Evolutionary conservation across 2,888 invertebrate species (phyloP), one percentile per base, ranked within the genome.

Genomic region (Pyrrhosoma nymphula): DNA sequence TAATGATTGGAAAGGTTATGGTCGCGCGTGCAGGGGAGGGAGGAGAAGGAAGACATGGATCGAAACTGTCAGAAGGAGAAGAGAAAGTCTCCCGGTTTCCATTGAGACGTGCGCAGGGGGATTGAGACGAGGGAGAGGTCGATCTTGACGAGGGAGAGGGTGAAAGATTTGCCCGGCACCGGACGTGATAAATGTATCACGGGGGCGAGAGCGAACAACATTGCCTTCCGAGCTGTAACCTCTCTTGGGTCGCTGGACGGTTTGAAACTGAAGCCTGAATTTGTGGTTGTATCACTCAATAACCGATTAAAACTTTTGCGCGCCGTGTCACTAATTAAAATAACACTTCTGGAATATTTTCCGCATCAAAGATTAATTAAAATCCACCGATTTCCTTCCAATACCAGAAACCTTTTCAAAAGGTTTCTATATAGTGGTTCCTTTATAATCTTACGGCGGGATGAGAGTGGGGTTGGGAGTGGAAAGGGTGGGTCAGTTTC

Each of bases 1-100:
- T 39, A 88, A 88, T 88, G 88, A 88, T 88, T 88, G 88, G 88
- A 88, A 88, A 88, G 39, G 47, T 88, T 88, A 88, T 88, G 88
- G 88, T 88, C 88, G 88, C 88, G 88, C 16, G 82, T 16, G 47
- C 20, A 26, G 47, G 88, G 39, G 20, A 26, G 88, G 39, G 35
- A 18, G 39, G 39, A 35, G 39, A 16, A 18, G 47, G 23, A 39
- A 39, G 18, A 26, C 26, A 69, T 69, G 23, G 69, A 69, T 69
- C 69, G n/a, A 69, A n/a, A n/a, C 10, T 47, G 47, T 47, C 47
- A 47, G 47, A 47, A n/a, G n/a, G 69, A 10, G 8, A 26, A 23
- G 69, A 69, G 69, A 69, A 69, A 69, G 69, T n/a, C 69, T 23
- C 69, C 3, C 12, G 12, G 69, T 69, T 69, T n/a, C n/a, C 26